These are phyloP conservation scores for Hypothenemus hampei DNA, from an alignment of 1,140 invertebrate genomes.

Conservation along the genomic window DNA sequence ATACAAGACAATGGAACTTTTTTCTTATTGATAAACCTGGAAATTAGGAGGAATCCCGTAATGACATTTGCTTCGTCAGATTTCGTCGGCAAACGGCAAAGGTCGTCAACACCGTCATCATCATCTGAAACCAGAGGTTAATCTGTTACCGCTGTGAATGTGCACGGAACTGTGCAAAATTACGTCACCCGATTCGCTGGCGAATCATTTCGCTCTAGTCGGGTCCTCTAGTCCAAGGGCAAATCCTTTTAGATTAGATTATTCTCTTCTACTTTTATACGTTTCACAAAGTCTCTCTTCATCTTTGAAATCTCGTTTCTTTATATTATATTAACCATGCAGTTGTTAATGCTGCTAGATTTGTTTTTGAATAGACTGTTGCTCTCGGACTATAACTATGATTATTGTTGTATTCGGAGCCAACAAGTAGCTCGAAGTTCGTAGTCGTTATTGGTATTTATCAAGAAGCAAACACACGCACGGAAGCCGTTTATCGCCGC, in stretches of 20 bases:
- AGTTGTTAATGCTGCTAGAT: too few species aligned
- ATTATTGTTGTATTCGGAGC: background rate
- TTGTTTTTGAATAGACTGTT: too few species aligned
- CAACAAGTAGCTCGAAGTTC: slow-evolving; percentile 26
- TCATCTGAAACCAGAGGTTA: slow-evolving; percentile 18
- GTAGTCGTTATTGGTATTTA: slow-evolving; percentile 26
- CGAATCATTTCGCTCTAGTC: slow-evolving; percentile 15
- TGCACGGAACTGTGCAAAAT: slow-evolving; percentile 25
- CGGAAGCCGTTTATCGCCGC: slow-evolving; percentile 27
- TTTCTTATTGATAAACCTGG: too few species aligned
- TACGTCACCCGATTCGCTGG: slow-evolving; percentile 17
- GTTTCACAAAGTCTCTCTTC: too few species aligned
- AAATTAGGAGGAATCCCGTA: background rate
- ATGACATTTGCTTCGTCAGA: slow-evolving; percentile 3
- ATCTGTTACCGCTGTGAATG: slow-evolving; percentile 20
- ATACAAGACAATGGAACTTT: too few species aligned
- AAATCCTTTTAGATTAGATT: too few species aligned
- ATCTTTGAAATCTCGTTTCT: too few species aligned
- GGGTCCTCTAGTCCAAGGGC: background rate
- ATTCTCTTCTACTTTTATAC: too few species aligned
- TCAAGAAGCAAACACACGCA: slow-evolving; percentile 27
- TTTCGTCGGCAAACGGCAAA: slow-evolving; percentile 19
- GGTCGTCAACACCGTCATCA: slow-evolving; percentile 25
- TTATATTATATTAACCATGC: too few species aligned
- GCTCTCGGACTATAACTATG: slow-evolving; percentile 5